Evolutionary conservation across 2,797 vertebrate genomes (phyloP), one percentile per base, ranked within the genome.

Genomic region (Etheostoma perlongum): DNA sequence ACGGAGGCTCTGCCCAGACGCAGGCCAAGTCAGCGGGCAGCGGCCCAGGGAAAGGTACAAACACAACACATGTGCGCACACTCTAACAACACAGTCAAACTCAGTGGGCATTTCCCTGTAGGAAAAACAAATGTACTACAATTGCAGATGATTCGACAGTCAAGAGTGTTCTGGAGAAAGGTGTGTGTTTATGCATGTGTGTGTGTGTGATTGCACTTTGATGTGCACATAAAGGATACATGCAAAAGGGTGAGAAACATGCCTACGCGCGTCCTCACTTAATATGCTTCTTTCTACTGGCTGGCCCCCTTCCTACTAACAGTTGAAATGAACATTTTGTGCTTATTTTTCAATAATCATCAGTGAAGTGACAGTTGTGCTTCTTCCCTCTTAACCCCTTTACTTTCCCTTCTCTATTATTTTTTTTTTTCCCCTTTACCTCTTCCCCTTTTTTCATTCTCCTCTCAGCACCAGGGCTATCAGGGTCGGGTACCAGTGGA

Each of bases 11-110:
- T 87, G 96, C 96, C 74, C 98, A 98, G 95, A 95, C 97, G 91
- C 96, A 98, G 94, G 96, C 93, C 96, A 99, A 99, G 94, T 92
- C 96, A 85, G 92, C 96, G 82, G 96, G 95, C 90, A 93, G 96
- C 90, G 97, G 96, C 92, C 95, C 97, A 85, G 97, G 96, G 91
- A 99, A 99, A 99, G 98, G 98, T 99, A 96, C 93, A 83, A 57
- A 62, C 64, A 78, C 76, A 53, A 80, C 79, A 83, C 77, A 68
- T 21, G 55, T 60, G 69, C 71, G 68, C 62, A 80, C 78, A 62
- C 72, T 66, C 40, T 65, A 46, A 55, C 47, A 74, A 51, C 70
- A 63, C 73, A 81, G 53, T 47, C 66, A 49, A 30, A 87, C 78
- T 84, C 70, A 77, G 86, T 21, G 61, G 82, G 70, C 10, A 15